Conservation (phyloP, 2,888 invertebrate genomes). For the Heliconius charithonia region DNA sequence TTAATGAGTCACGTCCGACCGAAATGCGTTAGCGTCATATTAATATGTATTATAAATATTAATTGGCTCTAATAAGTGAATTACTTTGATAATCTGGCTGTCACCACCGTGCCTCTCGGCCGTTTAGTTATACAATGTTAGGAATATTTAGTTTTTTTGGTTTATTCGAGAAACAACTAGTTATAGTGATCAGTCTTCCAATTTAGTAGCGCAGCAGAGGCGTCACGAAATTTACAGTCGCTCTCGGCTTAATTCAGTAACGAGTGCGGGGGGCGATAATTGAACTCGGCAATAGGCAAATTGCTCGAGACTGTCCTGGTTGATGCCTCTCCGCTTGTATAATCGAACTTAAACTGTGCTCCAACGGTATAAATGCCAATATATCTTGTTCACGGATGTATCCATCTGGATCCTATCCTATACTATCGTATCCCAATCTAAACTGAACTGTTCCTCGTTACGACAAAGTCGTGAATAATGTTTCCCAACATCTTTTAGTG, state of each 20-base stretch:
- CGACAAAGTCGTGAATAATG: slow-evolving; percentile 62
- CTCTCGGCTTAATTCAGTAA: slow-evolving; percentile 81
- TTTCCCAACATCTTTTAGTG: slow-evolving; percentile 53
- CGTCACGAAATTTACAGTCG: slow-evolving; percentile 76
- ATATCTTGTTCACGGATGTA: slow-evolving; percentile 51
- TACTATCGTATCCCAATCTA: slow-evolving; percentile 58
- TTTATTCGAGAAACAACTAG: slow-evolving; percentile 61
- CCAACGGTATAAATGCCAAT: slow-evolving; percentile 53
- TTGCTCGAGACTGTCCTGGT: slow-evolving; percentile 71
- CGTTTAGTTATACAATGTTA: background rate
- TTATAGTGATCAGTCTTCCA: slow-evolving; percentile 63
- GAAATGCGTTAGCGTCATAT: background rate
- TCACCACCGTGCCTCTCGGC: background rate
- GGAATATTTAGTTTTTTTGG: slow-evolving; percentile 41
- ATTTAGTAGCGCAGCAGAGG: slow-evolving; percentile 67
- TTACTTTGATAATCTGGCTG: slow-evolving; percentile 41
- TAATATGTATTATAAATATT: slow-evolving; percentile 18
- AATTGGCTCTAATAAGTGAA: slow-evolving; percentile 52
- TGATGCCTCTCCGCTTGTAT: slow-evolving; percentile 56
- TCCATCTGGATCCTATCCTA: slow-evolving; percentile 56
- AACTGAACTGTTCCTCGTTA: slow-evolving; percentile 65
- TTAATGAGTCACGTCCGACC: slow-evolving; percentile 55
- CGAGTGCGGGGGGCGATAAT: slow-evolving; percentile 83
- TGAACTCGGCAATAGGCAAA: slow-evolving; percentile 82
- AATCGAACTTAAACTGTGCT: slow-evolving; percentile 56